Evolutionary conservation across 2,797 vertebrate genomes (phyloP), one percentile per base, ranked within the genome.

Genomic region (Balearica regulorum): DNA sequence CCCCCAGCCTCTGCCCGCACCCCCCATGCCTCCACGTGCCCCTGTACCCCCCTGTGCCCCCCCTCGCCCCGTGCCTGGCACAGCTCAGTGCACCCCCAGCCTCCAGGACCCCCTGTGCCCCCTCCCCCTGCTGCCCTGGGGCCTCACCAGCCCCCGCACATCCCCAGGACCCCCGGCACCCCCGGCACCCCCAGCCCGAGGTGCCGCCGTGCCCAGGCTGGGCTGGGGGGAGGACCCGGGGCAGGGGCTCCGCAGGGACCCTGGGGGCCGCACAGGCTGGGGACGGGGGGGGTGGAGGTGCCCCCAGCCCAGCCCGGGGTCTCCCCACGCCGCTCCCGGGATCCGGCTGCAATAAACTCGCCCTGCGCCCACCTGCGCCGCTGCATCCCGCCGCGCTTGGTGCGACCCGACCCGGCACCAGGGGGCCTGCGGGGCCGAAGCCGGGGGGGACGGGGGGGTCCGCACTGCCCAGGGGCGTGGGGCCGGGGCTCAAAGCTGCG

Each of bases 151-250:
- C 3, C 18, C 53, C 13, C 1, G 4, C 22, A 25, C 29, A 8
- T 1, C 4, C 16, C 15, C 31, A 2, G 26, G 3, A 21, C 46
- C 39, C 21, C n/a, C 35, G 28, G 60, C 5, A 20, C 26, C 41
- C n/a, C 43, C 43, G 43, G 43, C 13, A 44, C 43, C 43, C 65
- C 37, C 55, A 13, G 55, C 13, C 24, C n/a, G 21, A 31, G 4
- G 4, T 1, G 1, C 19, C 7, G 1, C 35, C 1, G 4, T 13
- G 33, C 55, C 37, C 31, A 13, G 10, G 26, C 48, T 6, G 85
- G 55, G 21, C 20, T 6, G 49, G 54, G 39, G 19, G 33, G 7
- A 61, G 43, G 22, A 46, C 6, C 10, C 3, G 2, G 20, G 55
- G 44, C n/a, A 19, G 57, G n/a, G 44, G 28, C 15, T 75, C 71